phyloP scores from a whole-genome alignment of 2,797 vertebrate species.

The Fringilla coelebs region DNA sequence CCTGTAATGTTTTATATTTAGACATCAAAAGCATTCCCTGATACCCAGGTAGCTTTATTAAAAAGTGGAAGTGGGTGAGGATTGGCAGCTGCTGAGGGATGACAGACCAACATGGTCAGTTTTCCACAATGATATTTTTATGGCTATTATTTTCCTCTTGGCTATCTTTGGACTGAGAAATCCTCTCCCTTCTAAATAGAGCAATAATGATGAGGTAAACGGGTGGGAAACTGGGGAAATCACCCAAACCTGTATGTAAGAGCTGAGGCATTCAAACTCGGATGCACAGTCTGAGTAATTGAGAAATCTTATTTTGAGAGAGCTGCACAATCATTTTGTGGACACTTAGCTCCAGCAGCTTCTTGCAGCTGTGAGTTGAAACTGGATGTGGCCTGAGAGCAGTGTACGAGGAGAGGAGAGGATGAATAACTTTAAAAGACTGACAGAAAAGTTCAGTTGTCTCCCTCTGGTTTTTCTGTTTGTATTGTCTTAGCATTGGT shows the following conservation, averaged over 20 bases:
- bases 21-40: neutral
- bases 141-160: neutral
- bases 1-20: neutral
- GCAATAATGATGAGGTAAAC: neutral
- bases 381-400: neutral
- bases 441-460: neutral
- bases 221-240: neutral
- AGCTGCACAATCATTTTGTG: neutral
- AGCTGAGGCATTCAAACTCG: neutral
- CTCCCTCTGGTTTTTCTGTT: neutral
- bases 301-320: neutral
- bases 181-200: neutral
- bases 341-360: neutral
- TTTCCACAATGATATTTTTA: neutral
- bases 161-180: neutral
- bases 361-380: neutral
- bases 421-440: neutral
- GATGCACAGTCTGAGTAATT: fast-evolving
- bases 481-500: neutral
- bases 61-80: neutral
- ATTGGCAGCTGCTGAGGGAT: neutral
- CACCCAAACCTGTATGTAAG: fast-evolving
- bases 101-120: neutral
- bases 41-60: neutral
- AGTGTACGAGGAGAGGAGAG: neutral